Evolutionary conservation across 2,113 vertebrate genomes (phyloP), one percentile per base, ranked within the genome.

Genomic region (Hemiprocne comata): DNA sequence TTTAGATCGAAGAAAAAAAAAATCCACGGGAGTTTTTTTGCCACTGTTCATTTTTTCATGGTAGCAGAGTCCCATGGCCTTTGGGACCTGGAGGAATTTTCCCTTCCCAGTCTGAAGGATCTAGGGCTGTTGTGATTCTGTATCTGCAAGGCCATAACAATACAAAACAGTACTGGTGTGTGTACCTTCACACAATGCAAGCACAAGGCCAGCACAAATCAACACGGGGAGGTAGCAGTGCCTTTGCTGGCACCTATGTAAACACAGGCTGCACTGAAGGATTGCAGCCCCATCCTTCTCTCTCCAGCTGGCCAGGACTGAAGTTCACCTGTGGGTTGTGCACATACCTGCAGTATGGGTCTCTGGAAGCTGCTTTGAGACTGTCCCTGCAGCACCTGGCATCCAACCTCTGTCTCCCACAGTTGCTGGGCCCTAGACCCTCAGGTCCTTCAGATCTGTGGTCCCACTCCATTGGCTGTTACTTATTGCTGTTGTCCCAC

Each of bases 261-360:
- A 96, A 62, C 40, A 46, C 10, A 3, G 26, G 2, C 51, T 40
- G 9, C 7, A 4, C 62, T 72, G 2, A 0, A 14, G 1, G 31
- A 0, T 18, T n/a, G 11, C 72, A 61, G 42, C 64, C 60, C 67
- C 17, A 5, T 19, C 18, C 17, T 58, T 25, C 25, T 7, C 33
- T 33, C 23, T 53, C 10, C 54, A 9, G 7, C 23, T 34, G 65
- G 9, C 71, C 50, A 5, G 61, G 67, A 13, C 8, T 29, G 33
- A 44, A 34, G 48, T 67, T 72, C 89, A 3, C 26, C 34, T 7
- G 8, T 4, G 48, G 24, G 24, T 1, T 51, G 36, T 53, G 71
- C 46, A 8, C 2, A 1, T 7, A 8, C 40, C 40, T 29, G 80
- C 75, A 17, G 2, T 1, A 1, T 11, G 31, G 15, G 34, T n/a